Conservation (phyloP, 1,140 invertebrate species). For the Agrypnia vestita region DNA sequence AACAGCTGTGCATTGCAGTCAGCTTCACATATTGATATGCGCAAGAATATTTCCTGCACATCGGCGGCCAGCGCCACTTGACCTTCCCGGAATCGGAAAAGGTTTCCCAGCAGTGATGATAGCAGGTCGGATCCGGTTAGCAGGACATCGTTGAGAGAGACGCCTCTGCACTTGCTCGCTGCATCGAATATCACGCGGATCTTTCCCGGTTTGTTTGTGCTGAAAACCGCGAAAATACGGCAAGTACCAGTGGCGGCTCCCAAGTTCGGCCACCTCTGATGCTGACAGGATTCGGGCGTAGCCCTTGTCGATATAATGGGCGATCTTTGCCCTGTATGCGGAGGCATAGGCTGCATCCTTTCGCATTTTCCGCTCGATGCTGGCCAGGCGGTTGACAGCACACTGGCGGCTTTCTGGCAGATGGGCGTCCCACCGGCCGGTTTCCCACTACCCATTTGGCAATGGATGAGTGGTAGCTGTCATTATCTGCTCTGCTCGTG, state of each 20-base stretch:
- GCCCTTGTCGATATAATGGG: slow-evolving; percentile 5
- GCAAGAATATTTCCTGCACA: slow-evolving; percentile 67
- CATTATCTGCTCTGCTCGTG: too few species aligned
- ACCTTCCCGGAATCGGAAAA: slow-evolving; percentile 63
- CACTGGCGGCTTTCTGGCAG: slow-evolving; percentile 17
- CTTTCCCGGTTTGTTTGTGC: slow-evolving; percentile 9
- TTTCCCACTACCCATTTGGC: slow-evolving; percentile 30
- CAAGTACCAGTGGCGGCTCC: background rate
- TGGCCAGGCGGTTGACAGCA: slow-evolving; percentile 41
- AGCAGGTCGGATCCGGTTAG: slow-evolving; percentile 62
- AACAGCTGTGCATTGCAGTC: background rate
- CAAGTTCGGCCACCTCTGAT: background rate
- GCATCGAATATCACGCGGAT: background rate
- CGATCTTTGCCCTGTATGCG: slow-evolving; percentile 46
- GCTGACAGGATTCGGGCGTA: background rate
- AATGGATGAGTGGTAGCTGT: too few species aligned
- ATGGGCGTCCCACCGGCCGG: slow-evolving; percentile 33
- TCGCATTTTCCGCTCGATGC: slow-evolving; percentile 43
- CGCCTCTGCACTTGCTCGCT: background rate
- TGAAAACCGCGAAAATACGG: slow-evolving; percentile 31
- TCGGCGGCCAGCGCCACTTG: slow-evolving; percentile 61
- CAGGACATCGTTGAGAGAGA: slow-evolving; percentile 24
- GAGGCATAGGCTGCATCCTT: slow-evolving; percentile 28
- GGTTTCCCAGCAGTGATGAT: slow-evolving; percentile 60
- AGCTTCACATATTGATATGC: slow-evolving; percentile 8